A percentile compares a stretch with the other conserved stretches of the same genome.
Evolutionary conservation across 2,113 vertebrate species (phyloP).

Genomic region (Barbus barbus): DNA sequence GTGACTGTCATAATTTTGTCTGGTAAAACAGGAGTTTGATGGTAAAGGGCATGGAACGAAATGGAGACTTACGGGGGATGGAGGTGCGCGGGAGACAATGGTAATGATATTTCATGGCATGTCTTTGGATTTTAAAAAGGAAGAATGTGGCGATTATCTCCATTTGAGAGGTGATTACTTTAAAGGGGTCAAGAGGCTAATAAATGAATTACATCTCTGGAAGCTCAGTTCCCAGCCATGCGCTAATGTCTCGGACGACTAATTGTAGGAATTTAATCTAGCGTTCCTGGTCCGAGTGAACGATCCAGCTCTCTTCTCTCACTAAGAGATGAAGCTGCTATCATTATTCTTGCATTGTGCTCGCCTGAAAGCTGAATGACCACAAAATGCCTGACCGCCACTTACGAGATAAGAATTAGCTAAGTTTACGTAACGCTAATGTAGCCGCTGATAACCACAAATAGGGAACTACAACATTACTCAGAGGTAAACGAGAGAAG

Average conservation of each 20-base stretch:
- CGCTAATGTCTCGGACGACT: constrained; percentile 3
- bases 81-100: constrained; percentile 34
- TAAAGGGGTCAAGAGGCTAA: constrained; percentile 67
- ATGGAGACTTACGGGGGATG: constrained; percentile 60
- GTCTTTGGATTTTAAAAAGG: constrained; percentile 65
- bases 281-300: background rate
- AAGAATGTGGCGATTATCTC: constrained; percentile 69
- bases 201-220: constrained; percentile 65
- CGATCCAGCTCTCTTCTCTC: background rate
- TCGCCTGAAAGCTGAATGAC: constrained; percentile 42
- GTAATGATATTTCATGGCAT: constrained; percentile 70
- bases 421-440: constrained; percentile 19
- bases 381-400: constrained; percentile 27
- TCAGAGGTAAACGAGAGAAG: background rate
- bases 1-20: constrained; percentile 61
- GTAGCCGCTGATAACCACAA: background rate
- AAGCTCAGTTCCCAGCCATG: constrained; percentile 64
- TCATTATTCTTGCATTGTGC: constrained; percentile 36
- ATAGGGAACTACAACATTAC: background rate
- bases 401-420: constrained; percentile 34
- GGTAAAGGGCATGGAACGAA: constrained; percentile 60
- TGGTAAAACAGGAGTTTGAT: constrained; percentile 59
- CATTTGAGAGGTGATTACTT: constrained; percentile 70
- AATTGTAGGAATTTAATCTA: constrained; percentile 19
- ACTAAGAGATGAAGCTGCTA: constrained; percentile 33